Evolutionary conservation across 2,888 invertebrate species (phyloP), one percentile per base, ranked within the genome.

Genomic region (Rhimphoctona megacephalus): DNA sequence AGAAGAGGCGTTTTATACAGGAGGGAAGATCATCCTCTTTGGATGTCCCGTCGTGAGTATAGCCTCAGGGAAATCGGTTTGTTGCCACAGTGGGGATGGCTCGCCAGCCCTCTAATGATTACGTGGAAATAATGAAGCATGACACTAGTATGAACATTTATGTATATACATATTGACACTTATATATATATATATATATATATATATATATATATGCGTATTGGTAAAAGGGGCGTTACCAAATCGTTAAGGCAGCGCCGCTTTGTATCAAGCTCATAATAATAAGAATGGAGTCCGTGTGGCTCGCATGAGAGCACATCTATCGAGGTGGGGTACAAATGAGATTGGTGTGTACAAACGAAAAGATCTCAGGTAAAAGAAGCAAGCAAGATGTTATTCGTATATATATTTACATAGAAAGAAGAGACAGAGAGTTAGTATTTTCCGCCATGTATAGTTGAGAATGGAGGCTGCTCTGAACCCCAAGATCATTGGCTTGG

Each of bases 91-190:
- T 83, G 89, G 90, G 88, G 91, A 92, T 91, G 92, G 90, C 90
- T 88, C 91, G 88, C 54, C 72, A 86, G 83, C 87, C 88, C 89
- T 90, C 91, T 92, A 80, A 80, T 80, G 80, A 93, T 92, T 91
- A 90, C 90, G 87, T 89, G 91, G 90, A 92, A 93, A 93, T 93
- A 93, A 93, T 93, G 93, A 93, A 92, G 92, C 93, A 92, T 91
- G 92, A 93, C 90, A 90, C 89, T 89, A 73, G 80, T 82, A 57
- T 39, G 36, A 43, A 61, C n/a, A 30, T 36, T 19, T 66, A 17
- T 72, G 9, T 36, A 43, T n/a, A 57, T 5, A 46, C 46, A 22
- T 79, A 67, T n/a, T 22, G 30, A 39, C 36, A 57, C 43, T 25
- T 46, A 36, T 39, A 36, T 67, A n/a, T 43, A 43, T 22, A 46